Base-by-base conservation (phyloP, 2,888 invertebrate genomes). In the Emesis castigata region DNA sequence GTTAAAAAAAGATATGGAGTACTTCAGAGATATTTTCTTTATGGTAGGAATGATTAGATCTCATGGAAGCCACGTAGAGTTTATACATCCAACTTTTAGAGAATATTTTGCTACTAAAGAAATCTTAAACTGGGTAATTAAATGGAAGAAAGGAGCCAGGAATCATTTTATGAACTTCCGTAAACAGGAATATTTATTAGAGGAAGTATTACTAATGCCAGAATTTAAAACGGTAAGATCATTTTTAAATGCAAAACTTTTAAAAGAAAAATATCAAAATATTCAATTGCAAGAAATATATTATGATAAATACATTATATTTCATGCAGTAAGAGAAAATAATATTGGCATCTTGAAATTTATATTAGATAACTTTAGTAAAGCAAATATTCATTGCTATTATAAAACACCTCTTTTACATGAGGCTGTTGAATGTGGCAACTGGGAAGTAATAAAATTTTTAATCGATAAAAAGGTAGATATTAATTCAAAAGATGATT, bases 1-100 rank as follows among this genome's bases (percentile, higher is more conserved):
- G 26, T n/a, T n/a, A 68, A 68, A 68, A 44, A 48, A 68, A 68
- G 11, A 44, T 22, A 20, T 68, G 8, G 48, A 20, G 22, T 8
- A 68, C 4, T 44, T 68, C 11, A 68, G 20, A 22, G 66, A 68
- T 44, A 68, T 68, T 20, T 14, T 68, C 3, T 22, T 39, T 16
- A 44, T 18, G 22, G 31, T 18, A 18, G 66, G 66, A n/a, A 68
- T 68, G 34, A 18, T 68, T 22, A 31, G 44, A 39, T 31, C 20
- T 20, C 7, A 44, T 20, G 18, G 20, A 8, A 68, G 7, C 20
- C 9, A 22, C 39, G n/a, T 68, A 9, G 68, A 68, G 14, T 68
- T 68, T 44, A 68, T 44, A 48, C 68, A 68, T 5, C 39, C 68
- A 44, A 68, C 68, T 22, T 68, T 68, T 14, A 20, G 9, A 20